Evolutionary conservation across 2,888 invertebrate genomes (phyloP), one percentile per base, ranked within the genome.

Genomic region (Dendrolimus houi): DNA sequence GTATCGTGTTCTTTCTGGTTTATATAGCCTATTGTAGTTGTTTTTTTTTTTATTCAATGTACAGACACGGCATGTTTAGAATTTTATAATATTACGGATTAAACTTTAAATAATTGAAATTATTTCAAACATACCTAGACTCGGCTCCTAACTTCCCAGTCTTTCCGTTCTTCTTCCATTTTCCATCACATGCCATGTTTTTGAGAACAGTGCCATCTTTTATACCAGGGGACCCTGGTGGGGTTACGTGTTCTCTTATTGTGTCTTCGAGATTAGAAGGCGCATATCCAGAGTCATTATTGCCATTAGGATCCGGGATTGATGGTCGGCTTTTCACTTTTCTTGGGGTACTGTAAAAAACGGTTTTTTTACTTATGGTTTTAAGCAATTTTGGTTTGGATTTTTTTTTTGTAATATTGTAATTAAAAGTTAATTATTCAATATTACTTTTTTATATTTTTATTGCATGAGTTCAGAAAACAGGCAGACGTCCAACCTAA

Each of bases 221-320:
- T 74, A 91, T 55, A 54, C 88, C 89, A 52, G 93, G 93, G 1
- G 91, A 91, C 0, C 76, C 81, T 56, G 91, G 91, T 0, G 92
- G 92, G 14, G 93, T 89, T 47, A 91, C 87, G 73, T 93, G 94
- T 70, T 93, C 93, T 29, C 85, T 81, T 62, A 85, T 83, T 9
- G 89, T 91, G 55, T 93, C 93, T 64, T 91, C 91, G 0, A 88
- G 68, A 60, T 93, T 92, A 68, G 93, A 94, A 61, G 95, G 93
- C 59, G 94, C 95, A 83, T 96, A 96, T 60, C 96, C 96, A 59
- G 95, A 95, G 85, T 96, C 96, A 83, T 96, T 95, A 92, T 96
- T 96, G 66, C 96, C 96, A 78, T 96, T 96, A 52, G 95, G 94
- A 75, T 95, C 95, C 55, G 92, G 92, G 54, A 91, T 74, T 14